A percentile compares a stretch with the other conserved stretches of the same genome.
Conservation (phyloP, 1,140 invertebrate genomes). For the Lamellibrachia luymesi region DNA sequence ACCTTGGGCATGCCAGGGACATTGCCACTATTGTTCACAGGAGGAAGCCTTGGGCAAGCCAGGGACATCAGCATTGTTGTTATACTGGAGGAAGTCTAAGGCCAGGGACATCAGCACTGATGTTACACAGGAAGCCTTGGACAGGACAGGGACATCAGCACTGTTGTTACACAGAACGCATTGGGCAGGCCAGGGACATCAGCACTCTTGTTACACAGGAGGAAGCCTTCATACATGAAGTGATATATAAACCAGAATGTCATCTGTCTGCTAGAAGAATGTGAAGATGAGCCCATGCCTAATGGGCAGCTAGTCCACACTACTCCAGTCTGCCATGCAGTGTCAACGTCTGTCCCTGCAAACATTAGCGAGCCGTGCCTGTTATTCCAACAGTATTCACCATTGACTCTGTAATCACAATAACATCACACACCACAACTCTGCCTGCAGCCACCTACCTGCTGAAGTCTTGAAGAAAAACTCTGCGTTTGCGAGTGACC, state of each 20-base stretch:
- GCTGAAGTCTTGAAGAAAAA: slow-evolving; percentile 78
- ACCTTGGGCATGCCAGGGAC: neutral
- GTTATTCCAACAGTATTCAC: neutral
- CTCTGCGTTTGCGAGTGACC: slow-evolving; percentile 68
- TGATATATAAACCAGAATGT: neutral
- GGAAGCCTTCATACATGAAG: neutral
- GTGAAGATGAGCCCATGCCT: neutral
- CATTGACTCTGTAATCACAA: neutral
- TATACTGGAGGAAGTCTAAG: neutral
- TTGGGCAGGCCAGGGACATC: neutral
- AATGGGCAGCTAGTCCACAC: neutral
- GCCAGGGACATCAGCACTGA: neutral
- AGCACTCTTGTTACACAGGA: neutral
- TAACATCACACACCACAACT: neutral
- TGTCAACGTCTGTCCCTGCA: neutral
- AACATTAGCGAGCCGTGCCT: neutral
- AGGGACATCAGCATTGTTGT: neutral
- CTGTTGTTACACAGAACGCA: neutral
- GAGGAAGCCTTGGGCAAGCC: neutral
- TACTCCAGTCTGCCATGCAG: neutral
- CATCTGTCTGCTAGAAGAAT: neutral
- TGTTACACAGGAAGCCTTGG: neutral
- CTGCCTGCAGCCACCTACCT: slow-evolving; percentile 59
- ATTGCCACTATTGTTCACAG: neutral
- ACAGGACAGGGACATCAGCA: neutral